phyloP scores from a whole-genome alignment of 2,797 vertebrate genomes.

The Dryobates pubescens region DNA sequence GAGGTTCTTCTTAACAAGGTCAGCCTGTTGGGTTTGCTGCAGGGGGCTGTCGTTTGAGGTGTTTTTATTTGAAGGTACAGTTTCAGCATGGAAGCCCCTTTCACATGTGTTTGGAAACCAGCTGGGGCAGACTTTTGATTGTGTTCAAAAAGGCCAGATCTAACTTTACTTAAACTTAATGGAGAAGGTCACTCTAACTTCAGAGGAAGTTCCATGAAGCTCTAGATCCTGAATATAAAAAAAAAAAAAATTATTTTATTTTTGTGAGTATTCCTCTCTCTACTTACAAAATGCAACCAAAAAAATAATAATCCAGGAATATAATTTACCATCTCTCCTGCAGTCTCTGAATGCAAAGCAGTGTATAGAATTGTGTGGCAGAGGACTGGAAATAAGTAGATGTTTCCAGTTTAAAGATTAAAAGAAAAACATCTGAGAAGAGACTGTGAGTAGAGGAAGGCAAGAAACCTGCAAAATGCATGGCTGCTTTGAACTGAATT shows the following conservation, averaged over 20 bases:
- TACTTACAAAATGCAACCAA: neutral
- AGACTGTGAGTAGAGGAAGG: neutral
- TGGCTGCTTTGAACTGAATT: neutral
- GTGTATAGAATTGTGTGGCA: neutral
- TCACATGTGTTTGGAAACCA: neutral
- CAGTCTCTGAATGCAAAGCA: neutral
- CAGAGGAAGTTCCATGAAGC: neutral
- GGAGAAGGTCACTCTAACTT: neutral
- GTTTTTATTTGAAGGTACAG: neutral
- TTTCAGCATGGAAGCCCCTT: neutral
- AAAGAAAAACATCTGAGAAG: slow-evolving; percentile 3
- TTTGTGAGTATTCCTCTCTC: neutral
- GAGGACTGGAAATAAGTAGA: neutral
- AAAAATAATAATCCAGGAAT: neutral
- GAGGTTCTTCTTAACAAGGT: neutral
- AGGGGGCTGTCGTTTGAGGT: neutral
- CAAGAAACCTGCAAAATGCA: neutral
- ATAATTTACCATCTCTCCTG: neutral
- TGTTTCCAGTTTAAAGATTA: slow-evolving; percentile 1
- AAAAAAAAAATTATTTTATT: too few species aligned
- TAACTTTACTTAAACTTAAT: neutral
- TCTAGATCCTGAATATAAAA: neutral
- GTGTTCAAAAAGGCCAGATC: neutral
- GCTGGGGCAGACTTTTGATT: neutral
- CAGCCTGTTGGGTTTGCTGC: neutral